Conservation (phyloP, 2,797 vertebrate genomes). For the Coendou prehensilis region DNA sequence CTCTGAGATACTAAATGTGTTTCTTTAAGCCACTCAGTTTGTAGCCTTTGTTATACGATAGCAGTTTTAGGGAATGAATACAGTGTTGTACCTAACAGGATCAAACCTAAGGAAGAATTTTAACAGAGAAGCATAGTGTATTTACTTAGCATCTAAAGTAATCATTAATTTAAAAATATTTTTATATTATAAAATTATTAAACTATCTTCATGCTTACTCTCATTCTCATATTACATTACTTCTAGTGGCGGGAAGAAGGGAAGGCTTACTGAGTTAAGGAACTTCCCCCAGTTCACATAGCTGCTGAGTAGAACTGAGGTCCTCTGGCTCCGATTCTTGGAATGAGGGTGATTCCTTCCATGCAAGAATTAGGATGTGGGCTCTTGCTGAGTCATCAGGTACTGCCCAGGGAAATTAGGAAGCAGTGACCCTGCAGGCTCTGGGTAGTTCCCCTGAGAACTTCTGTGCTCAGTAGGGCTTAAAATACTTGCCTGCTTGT, state of each 20-base stretch:
- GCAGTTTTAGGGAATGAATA: neutral
- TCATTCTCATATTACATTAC: neutral
- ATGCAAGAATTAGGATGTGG: conserved; percentile 54
- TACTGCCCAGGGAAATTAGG: conserved; percentile 81
- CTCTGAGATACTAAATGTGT: neutral
- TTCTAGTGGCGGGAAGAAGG: neutral
- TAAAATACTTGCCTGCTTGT: conserved; percentile 72
- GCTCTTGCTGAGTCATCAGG: conserved; percentile 78
- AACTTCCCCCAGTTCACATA: conserved; percentile 36
- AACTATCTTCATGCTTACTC: neutral
- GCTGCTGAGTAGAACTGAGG: conserved; percentile 15
- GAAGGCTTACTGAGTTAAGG: neutral
- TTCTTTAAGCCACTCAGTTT: neutral
- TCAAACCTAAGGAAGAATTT: neutral
- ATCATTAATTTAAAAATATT: neutral
- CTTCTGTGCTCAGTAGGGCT: conserved; percentile 75
- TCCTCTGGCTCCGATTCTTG: neutral
- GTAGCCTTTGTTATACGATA: neutral
- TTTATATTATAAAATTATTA: neutral
- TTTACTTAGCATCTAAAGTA: conserved; percentile 9
- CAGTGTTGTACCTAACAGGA: neutral
- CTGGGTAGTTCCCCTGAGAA: conserved; percentile 40
- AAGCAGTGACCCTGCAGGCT: conserved; percentile 76
- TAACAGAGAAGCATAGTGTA: neutral
- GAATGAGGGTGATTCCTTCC: conserved; percentile 64